phyloP scores from a whole-genome alignment of 2,888 invertebrate genomes.

The Tipula confusa region DNA sequence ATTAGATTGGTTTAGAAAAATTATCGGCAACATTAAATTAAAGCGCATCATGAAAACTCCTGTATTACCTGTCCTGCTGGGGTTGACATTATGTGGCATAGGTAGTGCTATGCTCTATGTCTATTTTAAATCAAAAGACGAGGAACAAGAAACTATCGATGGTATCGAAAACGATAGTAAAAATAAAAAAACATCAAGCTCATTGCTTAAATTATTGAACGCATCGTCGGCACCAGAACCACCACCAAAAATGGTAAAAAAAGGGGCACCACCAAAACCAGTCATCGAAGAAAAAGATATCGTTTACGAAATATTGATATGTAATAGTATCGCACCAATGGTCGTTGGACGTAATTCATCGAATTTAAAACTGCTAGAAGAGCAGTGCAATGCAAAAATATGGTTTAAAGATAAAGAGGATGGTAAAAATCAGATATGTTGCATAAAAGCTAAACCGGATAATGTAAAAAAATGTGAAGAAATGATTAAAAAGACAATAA shows the following conservation, averaged over 20 bases:
- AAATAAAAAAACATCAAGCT: conserved; percentile 31
- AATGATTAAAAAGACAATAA: conserved; percentile 61
- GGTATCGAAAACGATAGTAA: conserved; percentile 37
- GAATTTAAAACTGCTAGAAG: conserved; percentile 72
- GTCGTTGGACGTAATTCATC: conserved; percentile 71
- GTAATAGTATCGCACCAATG: conserved; percentile 60
- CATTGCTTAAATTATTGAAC: neutral
- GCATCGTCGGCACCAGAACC: conserved; percentile 14
- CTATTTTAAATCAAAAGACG: conserved; percentile 60
- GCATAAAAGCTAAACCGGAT: conserved; percentile 65
- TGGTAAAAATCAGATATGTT: conserved; percentile 59
- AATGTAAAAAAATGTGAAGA: conserved; percentile 67
- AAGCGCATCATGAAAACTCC: conserved; percentile 38
- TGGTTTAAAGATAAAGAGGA: conserved; percentile 55
- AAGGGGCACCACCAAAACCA: conserved; percentile 39
- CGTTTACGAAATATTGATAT: conserved; percentile 57
- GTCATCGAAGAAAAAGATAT: conserved; percentile 46
- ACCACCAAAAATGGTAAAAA: conserved; percentile 29
- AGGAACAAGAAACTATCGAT: conserved; percentile 50
- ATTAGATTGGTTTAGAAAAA: neutral
- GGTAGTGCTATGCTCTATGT: conserved; percentile 66
- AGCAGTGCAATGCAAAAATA: conserved; percentile 62
- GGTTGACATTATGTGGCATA: conserved; percentile 64
- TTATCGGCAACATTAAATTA: neutral
- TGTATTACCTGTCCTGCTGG: conserved; percentile 57